These are phyloP conservation scores for Lasioglossum lativentre DNA, from an alignment of 2,888 invertebrate species.

Conservation along the genomic window DNA sequence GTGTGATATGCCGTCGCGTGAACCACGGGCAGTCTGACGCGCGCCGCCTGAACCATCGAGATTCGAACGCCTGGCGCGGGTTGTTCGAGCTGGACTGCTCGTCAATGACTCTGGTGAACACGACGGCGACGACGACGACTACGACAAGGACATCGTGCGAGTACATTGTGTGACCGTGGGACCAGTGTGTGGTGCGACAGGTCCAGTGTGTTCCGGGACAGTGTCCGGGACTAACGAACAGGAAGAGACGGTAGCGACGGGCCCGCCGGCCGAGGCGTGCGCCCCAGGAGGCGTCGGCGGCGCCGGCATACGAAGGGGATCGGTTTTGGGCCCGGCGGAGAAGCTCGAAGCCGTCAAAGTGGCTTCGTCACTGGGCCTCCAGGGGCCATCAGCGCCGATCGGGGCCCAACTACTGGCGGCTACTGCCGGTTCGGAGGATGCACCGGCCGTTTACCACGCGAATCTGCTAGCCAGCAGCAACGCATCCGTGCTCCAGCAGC, in stretches of 20 bases:
- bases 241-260: slow-evolving; percentile 68
- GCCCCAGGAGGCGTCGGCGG: slow-evolving; percentile 71
- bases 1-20: slow-evolving; percentile 47
- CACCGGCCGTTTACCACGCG: slow-evolving; percentile 82
- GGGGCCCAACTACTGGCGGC: slow-evolving; percentile 83
- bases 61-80: slow-evolving; percentile 31
- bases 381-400: slow-evolving; percentile 85
- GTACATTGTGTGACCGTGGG: slow-evolving; percentile 49
- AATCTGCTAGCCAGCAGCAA: slow-evolving; percentile 83
- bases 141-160: slow-evolving; percentile 48
- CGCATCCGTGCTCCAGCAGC: slow-evolving; percentile 82
- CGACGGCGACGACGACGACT: slow-evolving; percentile 14
- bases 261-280: slow-evolving; percentile 69
- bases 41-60: slow-evolving; percentile 25
- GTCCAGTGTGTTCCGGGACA: slow-evolving; percentile 50
- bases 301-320: slow-evolving; percentile 67
- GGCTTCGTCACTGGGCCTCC: slow-evolving; percentile 85
- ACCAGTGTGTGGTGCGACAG: slow-evolving; percentile 54
- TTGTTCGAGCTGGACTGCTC: slow-evolving; percentile 16
- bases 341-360: slow-evolving; percentile 84
- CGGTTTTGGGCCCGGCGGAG: slow-evolving; percentile 80
- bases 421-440: slow-evolving; percentile 80
- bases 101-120: slow-evolving; percentile 58
- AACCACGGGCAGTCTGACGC: slow-evolving; percentile 46
- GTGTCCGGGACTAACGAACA: slow-evolving; percentile 58